Conservation (phyloP, 2,797 vertebrate genomes). For the Hephaestus fuliginosus region DNA sequence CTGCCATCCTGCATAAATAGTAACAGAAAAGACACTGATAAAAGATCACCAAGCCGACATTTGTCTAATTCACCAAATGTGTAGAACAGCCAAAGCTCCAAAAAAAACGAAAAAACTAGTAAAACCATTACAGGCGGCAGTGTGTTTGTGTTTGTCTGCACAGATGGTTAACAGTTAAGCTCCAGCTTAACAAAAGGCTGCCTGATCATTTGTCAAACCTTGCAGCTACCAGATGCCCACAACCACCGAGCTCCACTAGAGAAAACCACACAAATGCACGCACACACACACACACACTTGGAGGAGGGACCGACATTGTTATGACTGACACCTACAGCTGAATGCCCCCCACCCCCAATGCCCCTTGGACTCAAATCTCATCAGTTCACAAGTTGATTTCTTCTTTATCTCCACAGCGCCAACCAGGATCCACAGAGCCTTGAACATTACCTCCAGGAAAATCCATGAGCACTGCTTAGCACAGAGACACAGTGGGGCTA, state of each 20-base stretch:
- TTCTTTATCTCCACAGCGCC: constrained; percentile 29
- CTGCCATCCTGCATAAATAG: background rate
- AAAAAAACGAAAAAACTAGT: constrained; percentile 11
- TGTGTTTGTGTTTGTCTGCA: constrained; percentile 56
- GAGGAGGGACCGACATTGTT: constrained; percentile 2
- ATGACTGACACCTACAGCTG: constrained; percentile 15
- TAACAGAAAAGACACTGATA: constrained; percentile 2
- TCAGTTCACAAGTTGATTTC: constrained; percentile 32
- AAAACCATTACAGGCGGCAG: constrained; percentile 26
- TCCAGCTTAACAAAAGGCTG: constrained; percentile 65
- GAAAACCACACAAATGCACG: constrained; percentile 3
- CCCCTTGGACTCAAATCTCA: constrained; percentile 32
- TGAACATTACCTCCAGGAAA: constrained; percentile 39
- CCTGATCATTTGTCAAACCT: constrained; percentile 66
- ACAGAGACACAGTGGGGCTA: constrained; percentile 32
- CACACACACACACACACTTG: constrained; percentile 1
- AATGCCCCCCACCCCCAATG: background rate
- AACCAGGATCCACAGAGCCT: constrained; percentile 32
- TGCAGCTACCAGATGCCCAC: constrained; percentile 67
- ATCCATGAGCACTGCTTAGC: constrained; percentile 34
- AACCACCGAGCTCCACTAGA: constrained; percentile 28
- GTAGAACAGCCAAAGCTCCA: constrained; percentile 8
- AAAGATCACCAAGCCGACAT: constrained; percentile 33
- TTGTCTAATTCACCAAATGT: constrained; percentile 30
- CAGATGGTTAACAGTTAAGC: constrained; percentile 65